These are phyloP conservation scores for Chymomyza amoena DNA, from an alignment of 2,888 invertebrate species.

Conservation along the genomic window DNA sequence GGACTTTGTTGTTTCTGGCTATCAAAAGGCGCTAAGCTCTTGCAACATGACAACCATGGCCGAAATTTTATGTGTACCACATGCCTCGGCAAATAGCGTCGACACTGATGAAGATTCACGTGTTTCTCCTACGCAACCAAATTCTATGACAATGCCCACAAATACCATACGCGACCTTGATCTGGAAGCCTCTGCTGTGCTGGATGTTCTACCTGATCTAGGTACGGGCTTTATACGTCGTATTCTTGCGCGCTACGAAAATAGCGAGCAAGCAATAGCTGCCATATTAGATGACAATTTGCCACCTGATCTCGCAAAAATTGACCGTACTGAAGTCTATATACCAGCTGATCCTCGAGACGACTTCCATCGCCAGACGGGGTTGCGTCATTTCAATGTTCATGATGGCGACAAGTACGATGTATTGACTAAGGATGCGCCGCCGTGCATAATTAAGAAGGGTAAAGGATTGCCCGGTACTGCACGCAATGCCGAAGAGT, in stretches of 20 bases:
- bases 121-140: constrained; percentile 14
- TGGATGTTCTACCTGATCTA: constrained; percentile 86
- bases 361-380: constrained; percentile 80
- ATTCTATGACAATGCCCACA: neutral
- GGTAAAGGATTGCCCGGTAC: constrained; percentile 79
- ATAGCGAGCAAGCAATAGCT: constrained; percentile 88
- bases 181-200: constrained; percentile 77
- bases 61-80: constrained; percentile 27
- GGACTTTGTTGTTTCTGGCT: constrained; percentile 50
- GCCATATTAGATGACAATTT: constrained; percentile 86
- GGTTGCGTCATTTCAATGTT: constrained; percentile 83
- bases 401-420: constrained; percentile 89
- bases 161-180: constrained; percentile 73
- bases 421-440: constrained; percentile 82
- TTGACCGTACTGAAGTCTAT: constrained; percentile 81
- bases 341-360: constrained; percentile 84
- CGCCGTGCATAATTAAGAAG: constrained; percentile 82
- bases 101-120: constrained; percentile 7
- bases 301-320: constrained; percentile 76
- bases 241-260: constrained; percentile 87
- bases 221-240: constrained; percentile 87
- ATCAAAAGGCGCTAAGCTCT: constrained; percentile 49
- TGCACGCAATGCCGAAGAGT: constrained; percentile 81
- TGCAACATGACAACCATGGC: constrained; percentile 43
- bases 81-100: neutral